Percentiles rank a stretch among this genome's conserved stretches.
These are phyloP conservation scores for Scaptomyza montana DNA, from an alignment of 1,140 invertebrate species.

Conservation along the genomic window DNA sequence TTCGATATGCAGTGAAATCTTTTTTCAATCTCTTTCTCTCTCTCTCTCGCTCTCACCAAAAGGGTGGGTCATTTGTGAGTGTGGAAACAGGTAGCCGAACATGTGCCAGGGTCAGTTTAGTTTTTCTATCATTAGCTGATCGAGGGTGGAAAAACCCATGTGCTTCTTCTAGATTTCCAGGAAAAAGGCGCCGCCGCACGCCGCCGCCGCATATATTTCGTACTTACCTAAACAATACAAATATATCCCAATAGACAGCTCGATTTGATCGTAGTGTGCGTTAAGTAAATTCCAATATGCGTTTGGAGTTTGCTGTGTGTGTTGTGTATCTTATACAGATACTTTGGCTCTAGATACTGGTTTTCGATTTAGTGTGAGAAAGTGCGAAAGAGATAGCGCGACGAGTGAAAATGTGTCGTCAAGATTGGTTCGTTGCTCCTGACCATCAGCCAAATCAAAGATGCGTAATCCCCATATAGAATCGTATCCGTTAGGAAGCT, in stretches of 20 bases:
- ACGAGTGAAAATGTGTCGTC: slow-evolving; percentile 25
- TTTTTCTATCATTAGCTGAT: slow-evolving; percentile 47
- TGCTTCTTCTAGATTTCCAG: slow-evolving; percentile 31
- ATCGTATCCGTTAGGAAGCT: slow-evolving; percentile 11
- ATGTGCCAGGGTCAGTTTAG: slow-evolving; percentile 41
- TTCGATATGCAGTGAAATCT: slow-evolving; percentile 75
- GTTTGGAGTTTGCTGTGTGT: slow-evolving; percentile 24
- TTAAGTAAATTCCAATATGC: slow-evolving; percentile 79
- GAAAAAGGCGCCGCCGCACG: slow-evolving; percentile 36
- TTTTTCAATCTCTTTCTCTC: slow-evolving; percentile 1
- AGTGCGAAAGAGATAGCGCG: slow-evolving; percentile 18
- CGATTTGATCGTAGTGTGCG: slow-evolving; percentile 7
- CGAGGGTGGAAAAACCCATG: slow-evolving; percentile 60
- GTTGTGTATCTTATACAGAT: slow-evolving; percentile 73
- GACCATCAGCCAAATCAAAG: background rate
- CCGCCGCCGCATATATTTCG: slow-evolving; percentile 27
- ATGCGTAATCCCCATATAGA: slow-evolving; percentile 12
- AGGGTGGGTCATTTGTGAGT: slow-evolving; percentile 35
- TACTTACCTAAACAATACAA: slow-evolving; percentile 52
- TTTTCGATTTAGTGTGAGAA: slow-evolving; percentile 60
- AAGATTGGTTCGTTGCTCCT: slow-evolving; percentile 23
- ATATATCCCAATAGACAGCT: slow-evolving; percentile 4
- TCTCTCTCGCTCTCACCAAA: background rate
- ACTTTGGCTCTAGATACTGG: slow-evolving; percentile 74
- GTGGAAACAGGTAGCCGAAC: slow-evolving; percentile 58